Percentiles rank a stretch among this genome's conserved stretches.
Evolutionary conservation across 2,888 invertebrate species (phyloP).

Genomic region (Crioceris asparagi): DNA sequence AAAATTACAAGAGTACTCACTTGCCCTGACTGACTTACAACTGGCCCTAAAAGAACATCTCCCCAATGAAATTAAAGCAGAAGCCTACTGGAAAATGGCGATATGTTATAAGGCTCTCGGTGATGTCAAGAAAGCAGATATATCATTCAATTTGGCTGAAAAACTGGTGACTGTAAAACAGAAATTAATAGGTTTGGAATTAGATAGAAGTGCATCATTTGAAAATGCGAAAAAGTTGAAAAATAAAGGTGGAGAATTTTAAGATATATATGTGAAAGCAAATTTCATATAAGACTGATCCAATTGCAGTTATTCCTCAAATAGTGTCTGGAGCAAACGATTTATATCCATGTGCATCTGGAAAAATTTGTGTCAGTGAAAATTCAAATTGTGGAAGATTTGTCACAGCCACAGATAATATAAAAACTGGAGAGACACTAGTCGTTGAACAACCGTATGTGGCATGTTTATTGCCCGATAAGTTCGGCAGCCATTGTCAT

Average conservation of each 20-base stretch:
- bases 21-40: constrained; percentile 58
- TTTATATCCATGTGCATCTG: constrained; percentile 46
- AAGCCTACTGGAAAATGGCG: constrained; percentile 61
- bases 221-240: background rate
- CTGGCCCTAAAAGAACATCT: constrained; percentile 52
- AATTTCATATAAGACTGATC: background rate
- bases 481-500: constrained; percentile 68
- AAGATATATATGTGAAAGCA: background rate
- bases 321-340: constrained; percentile 10
- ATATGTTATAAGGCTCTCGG: constrained; percentile 54
- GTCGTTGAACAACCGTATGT: constrained; percentile 63
- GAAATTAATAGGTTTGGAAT: constrained; percentile 13
- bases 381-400: constrained; percentile 57
- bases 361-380: constrained; percentile 47
- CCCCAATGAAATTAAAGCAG: constrained; percentile 49
- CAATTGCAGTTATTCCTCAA: constrained; percentile 10
- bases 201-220: constrained; percentile 11
- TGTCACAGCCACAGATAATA: constrained; percentile 50
- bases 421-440: constrained; percentile 61
- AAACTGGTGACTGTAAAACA: constrained; percentile 40
- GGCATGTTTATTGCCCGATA: constrained; percentile 60
- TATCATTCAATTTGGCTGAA: constrained; percentile 53
- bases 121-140: constrained; percentile 50
- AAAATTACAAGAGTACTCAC: constrained; percentile 43
- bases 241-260: constrained; percentile 6